phyloP scores from a whole-genome alignment of 2,113 vertebrate genomes.

The Sigmodon hispidus region DNA sequence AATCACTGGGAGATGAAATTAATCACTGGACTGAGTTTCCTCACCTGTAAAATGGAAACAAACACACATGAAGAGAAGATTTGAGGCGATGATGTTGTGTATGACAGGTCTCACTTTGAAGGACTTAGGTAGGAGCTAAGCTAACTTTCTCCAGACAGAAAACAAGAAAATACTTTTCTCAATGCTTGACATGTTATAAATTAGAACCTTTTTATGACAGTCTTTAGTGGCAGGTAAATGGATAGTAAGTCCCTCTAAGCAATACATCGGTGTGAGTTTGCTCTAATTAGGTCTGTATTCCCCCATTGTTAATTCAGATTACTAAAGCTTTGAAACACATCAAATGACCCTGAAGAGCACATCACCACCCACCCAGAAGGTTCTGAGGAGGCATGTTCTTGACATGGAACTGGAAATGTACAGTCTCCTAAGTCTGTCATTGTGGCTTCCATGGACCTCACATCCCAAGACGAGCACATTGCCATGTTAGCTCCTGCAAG shows the following conservation, averaged over 20 bases:
- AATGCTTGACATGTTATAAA: neutral
- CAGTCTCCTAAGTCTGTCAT: rapidly evolving
- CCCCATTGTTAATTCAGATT: neutral
- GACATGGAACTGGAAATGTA: neutral
- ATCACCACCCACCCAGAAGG: neutral
- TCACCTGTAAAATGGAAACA: neutral
- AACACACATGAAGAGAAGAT: neutral
- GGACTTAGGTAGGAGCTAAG: neutral
- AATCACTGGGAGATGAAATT: neutral
- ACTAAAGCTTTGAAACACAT: neutral
- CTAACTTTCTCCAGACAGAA: neutral
- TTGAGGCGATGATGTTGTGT: too few relatives aligned
- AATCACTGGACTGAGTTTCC: neutral
- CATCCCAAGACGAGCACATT: rapidly evolving
- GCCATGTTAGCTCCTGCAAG: neutral
- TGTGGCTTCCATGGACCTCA: neutral
- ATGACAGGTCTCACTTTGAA: neutral
- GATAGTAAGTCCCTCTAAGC: neutral
- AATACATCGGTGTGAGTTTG: neutral
- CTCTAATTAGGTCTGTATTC: neutral
- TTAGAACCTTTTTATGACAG: neutral
- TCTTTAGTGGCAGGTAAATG: neutral
- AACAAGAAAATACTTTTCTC: neutral
- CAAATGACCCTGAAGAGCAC: neutral
- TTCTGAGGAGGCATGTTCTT: neutral